Evolutionary conservation across 64 coral and sea anemone species (phyloP).

Genomic region (Pocillopora verrucosa): DNA sequence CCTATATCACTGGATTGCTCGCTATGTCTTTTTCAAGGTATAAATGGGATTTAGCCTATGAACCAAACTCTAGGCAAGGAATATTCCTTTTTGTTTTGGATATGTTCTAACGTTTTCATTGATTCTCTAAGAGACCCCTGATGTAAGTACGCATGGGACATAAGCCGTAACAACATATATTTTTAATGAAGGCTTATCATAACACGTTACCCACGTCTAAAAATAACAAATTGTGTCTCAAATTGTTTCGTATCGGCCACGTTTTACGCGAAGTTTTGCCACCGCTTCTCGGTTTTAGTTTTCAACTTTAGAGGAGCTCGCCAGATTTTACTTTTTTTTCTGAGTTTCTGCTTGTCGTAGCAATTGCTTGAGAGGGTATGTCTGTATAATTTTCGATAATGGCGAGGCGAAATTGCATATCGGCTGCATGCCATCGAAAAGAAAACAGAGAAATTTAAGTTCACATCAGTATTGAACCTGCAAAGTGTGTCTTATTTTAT

Average conservation of each 20-base stretch:
- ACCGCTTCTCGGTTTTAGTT: not conserved
- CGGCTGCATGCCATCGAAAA: not conserved
- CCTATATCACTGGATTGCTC: conserved; percentile 6
- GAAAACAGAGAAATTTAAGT: not conserved
- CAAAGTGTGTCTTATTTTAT: not conserved
- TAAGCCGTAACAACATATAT: conserved; percentile 39
- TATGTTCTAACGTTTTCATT: not conserved
- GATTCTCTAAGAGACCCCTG: not conserved
- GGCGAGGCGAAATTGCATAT: conserved; percentile 4
- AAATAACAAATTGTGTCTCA: conserved; percentile 30
- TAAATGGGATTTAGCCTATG: not conserved
- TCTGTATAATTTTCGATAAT: not conserved
- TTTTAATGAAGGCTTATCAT: conserved; percentile 36
- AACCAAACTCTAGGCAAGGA: conserved; percentile 5
- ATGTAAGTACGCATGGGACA: not conserved
- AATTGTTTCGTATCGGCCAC: not conserved
- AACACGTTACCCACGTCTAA: conserved; percentile 41
- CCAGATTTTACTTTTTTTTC: not conserved
- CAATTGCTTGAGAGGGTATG: not conserved
- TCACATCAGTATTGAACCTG: not conserved
- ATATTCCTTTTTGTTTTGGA: not conserved
- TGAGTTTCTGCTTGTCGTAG: not conserved
- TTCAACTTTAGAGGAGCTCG: not conserved
- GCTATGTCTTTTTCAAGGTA: conserved; percentile 11
- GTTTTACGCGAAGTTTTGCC: not conserved